Base-by-base conservation (phyloP, 1,140 invertebrate genomes). In the Dreissena polymorpha region DNA sequence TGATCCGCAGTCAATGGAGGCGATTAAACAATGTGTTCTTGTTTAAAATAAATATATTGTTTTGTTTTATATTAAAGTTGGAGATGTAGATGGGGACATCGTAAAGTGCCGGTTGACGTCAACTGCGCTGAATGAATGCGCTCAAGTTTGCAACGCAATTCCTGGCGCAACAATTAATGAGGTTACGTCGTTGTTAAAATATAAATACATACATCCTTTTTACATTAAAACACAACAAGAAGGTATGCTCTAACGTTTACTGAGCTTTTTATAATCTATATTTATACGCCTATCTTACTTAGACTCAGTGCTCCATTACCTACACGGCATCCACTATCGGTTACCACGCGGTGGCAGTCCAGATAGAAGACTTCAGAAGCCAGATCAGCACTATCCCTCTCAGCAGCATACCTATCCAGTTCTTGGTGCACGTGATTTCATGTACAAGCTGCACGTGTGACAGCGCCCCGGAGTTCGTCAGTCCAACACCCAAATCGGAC, bases 341-440 rank as follows among this genome's bases (percentile, higher is more conserved):
- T 12, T 51, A 53, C 39, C 51, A 53, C 21, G 71, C n/a, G 7
- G 71, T 73, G 7, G 71, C 71, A 16, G 16, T 73, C 18, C 71
- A 73, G 27, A 53, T 73, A 12, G 71, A 73, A 53, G 71, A 73
- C 50, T 73, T 73, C 55, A 0, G n/a, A 16, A 53, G 55, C 0
- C n/a, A 10, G 10, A 51, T 16, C n/a, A 10, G 14, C 55, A n/a
- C 21, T 10, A 50, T 12, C 5, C 71, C 71, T 12, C 29, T 73
- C 16, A 73, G 71, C 50, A 73, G 71, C 29, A 55, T 73, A 8
- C 71, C 71, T n/a, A 10, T 73, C 39, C 71, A 73, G 27, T 73
- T 73, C 51, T 39, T 73, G 10, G 49, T 73, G 6, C 10, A 55
- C 21, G 71, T 73, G 51, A 5, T 16, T n/a, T 0, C 6, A 25